Conservation (phyloP, 2,888 invertebrate species). For the Falcaria lacertinaria region DNA sequence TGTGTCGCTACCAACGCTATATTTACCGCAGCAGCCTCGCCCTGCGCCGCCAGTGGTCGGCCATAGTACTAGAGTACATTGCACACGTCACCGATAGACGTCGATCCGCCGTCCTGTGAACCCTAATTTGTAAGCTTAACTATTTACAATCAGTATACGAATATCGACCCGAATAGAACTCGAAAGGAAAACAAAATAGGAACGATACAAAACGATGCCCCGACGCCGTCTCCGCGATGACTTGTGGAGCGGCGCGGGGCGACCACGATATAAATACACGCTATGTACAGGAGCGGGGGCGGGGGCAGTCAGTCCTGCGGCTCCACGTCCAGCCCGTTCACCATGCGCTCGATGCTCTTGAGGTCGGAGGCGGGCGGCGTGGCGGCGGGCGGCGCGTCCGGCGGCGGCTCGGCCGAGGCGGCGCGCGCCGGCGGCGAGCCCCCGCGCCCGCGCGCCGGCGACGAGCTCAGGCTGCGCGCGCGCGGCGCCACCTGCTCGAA, state of each 20-base stretch:
- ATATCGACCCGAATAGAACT: constrained; percentile 75
- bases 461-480: constrained; percentile 82
- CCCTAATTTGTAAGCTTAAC: constrained; percentile 67
- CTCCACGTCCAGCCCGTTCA: constrained; percentile 95
- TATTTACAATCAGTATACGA: constrained; percentile 75
- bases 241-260: constrained; percentile 20
- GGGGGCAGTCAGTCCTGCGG: constrained; percentile 76
- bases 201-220: constrained; percentile 74
- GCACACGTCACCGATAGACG: constrained; percentile 22
- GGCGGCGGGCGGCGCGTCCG: constrained; percentile 73
- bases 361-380: constrained; percentile 88
- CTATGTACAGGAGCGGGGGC: constrained; percentile 63
- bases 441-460: constrained; percentile 69
- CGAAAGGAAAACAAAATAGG: constrained; percentile 77
- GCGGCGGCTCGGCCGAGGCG: constrained; percentile 72
- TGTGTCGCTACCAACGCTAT: constrained; percentile 3
- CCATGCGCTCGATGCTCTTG: constrained; percentile 98
- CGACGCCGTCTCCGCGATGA: constrained; percentile 30
- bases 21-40: constrained; percentile 21
- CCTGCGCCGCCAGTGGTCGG: constrained; percentile 16
- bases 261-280: constrained; percentile 67
- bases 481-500: constrained; percentile 94
- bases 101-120: constrained; percentile 29
- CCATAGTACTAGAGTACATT: constrained; percentile 12
- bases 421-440: constrained; percentile 70